Conservation (phyloP, 2,888 invertebrate species). For the Sylvicola cinctus region DNA sequence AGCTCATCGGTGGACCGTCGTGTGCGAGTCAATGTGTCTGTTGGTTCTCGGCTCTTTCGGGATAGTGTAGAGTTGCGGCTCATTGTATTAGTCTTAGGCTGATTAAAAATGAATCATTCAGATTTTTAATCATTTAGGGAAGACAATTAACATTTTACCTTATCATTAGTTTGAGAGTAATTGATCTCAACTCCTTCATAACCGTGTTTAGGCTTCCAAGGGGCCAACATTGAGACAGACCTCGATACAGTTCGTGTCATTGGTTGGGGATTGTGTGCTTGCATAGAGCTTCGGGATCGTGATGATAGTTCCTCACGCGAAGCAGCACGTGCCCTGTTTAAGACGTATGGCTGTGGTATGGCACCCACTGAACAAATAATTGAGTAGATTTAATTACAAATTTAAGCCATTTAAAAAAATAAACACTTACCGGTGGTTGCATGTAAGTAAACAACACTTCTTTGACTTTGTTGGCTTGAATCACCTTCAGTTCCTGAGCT, state of each 20-base stretch:
- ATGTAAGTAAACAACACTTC: slow-evolving; percentile 66
- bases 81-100: no score
- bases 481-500: slow-evolving; percentile 48
- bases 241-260: slow-evolving; percentile 51
- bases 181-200: slow-evolving; percentile 57
- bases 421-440: slow-evolving; percentile 47
- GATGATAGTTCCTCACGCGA: slow-evolving; percentile 59
- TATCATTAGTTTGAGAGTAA: slow-evolving; percentile 40
- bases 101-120: no score
- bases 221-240: slow-evolving; percentile 65
- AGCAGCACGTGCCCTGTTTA: slow-evolving; percentile 35
- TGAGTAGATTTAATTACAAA: no score
- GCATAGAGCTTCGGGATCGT: slow-evolving; percentile 16
- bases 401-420: no score
- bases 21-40: no score
- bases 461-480: slow-evolving; percentile 59
- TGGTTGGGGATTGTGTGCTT: slow-evolving; percentile 16
- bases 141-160: no score
- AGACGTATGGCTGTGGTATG: slow-evolving; percentile 52
- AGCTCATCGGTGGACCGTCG: no score
- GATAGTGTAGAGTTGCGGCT: no score
- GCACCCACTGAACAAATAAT: slow-evolving; percentile 51
- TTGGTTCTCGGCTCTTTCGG: no score
- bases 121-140: no score
- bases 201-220: slow-evolving; percentile 60